These are phyloP conservation scores for Tor tambroides DNA, from an alignment of 2,113 vertebrate genomes.

Conservation along the genomic window DNA sequence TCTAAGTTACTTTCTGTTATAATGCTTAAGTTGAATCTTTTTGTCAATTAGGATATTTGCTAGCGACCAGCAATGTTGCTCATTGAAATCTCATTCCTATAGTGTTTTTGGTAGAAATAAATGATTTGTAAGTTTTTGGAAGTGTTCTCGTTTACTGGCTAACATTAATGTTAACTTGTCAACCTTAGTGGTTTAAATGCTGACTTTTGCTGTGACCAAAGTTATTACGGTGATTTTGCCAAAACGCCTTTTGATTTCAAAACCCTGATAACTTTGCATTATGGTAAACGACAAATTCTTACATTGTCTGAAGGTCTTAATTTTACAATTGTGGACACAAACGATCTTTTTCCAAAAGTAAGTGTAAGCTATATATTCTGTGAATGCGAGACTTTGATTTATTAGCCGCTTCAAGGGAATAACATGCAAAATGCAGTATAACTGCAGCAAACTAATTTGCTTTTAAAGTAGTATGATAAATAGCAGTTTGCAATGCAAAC, in stretches of 20 bases:
- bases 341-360: not conserved
- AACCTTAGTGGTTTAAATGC: not conserved
- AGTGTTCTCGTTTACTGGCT: slow-evolving; percentile 38
- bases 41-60: slow-evolving; percentile 28
- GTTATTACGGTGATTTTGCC: not conserved
- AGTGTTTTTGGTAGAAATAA: slow-evolving; percentile 85
- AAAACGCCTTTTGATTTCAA: not conserved
- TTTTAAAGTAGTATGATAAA: not conserved
- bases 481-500: not conserved
- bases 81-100: slow-evolving; percentile 79
- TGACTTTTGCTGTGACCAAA: not conserved
- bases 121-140: slow-evolving; percentile 70
- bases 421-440: not conserved
- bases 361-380: not conserved
- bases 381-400: not conserved
- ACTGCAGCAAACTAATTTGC: not conserved
- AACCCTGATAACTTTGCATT: not conserved
- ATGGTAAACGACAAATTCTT: not conserved
- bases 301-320: not conserved
- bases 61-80: slow-evolving; percentile 68
- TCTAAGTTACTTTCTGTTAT: slow-evolving; percentile 73
- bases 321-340: no score
- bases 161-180: slow-evolving; percentile 22
- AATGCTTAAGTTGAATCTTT: slow-evolving; percentile 51
- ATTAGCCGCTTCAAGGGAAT: not conserved